Conservation (phyloP, 2,113 vertebrate species). For the Cairina moschata region DNA sequence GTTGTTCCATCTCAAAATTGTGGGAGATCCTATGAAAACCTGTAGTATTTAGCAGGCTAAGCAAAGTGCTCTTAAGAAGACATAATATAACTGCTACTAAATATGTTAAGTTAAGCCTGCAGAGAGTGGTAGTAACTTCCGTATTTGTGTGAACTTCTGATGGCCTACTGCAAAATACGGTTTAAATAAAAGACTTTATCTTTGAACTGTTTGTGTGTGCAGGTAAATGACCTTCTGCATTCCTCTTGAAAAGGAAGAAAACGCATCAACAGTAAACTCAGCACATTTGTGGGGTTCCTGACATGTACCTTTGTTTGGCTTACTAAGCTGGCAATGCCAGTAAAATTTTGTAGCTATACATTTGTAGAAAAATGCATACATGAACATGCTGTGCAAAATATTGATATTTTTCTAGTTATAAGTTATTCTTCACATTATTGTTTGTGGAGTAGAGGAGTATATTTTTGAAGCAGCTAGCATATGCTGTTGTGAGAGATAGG, state of each 20-base stretch:
- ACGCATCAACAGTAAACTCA: rapidly evolving
- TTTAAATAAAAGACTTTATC: background rate
- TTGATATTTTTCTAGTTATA: background rate
- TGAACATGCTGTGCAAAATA: background rate
- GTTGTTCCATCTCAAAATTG: background rate
- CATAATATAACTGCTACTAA: no score
- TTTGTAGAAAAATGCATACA: background rate
- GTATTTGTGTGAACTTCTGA: background rate
- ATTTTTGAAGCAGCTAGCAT: background rate
- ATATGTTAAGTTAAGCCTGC: background rate
- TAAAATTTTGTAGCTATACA: background rate
- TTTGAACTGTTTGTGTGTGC: background rate
- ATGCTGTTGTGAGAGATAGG: background rate
- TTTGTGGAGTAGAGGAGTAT: background rate
- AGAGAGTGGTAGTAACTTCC: background rate
- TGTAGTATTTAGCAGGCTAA: background rate
- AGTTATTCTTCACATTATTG: background rate
- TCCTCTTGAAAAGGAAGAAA: background rate
- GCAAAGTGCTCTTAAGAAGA: background rate
- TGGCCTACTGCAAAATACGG: background rate
- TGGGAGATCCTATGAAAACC: background rate
- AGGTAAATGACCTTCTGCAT: background rate
- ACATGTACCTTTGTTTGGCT: background rate
- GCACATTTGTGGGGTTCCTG: background rate
- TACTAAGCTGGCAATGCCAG: background rate